Evolutionary conservation across 2,113 vertebrate genomes (phyloP), one percentile per base, ranked within the genome.

Genomic region (Sturnus vulgaris): DNA sequence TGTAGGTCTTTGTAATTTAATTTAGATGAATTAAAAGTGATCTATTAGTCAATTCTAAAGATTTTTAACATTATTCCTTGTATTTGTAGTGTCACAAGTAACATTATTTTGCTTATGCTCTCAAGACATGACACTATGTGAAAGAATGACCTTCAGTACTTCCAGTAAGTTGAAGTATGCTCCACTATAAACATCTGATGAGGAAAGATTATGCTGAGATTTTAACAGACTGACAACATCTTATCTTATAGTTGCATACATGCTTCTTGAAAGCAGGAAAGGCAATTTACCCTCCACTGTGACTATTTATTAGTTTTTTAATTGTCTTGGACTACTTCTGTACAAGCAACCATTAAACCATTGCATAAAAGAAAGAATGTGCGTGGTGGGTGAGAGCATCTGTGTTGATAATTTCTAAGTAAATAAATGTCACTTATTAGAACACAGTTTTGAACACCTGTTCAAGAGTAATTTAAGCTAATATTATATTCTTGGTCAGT

Each of bases 241-340:
- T 97, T 96, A 95, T 96, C 78, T 96, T 86, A 46, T 19, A 65
- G 14, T 24, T 88, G 47, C 75, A 95, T 37, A 86, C 79, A 87
- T 33, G 40, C 33, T 96, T 96, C 90, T 76, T 76, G 64, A 93
- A 94, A 82, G 46, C 46, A 95, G 47, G 66, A 70, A 95, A 95
- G 44, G 35, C 68, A 92, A 96, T 98, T 97, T 96, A 88, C 84
- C 90, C 92, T 96, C 91, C 61, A 88, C 94, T 88, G 83, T 86
- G 92, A 93, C 92, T 96, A 94, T 96, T 95, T 97, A 93, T 97
- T 96, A 96, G 90, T 39, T 93, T 97, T 96, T 96, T 97, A 98
- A 97, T 97, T 97, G 96, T 71, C 70, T 96, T 92, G 82, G 70
- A 81, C 73, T 96, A 64, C 66, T 95, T 96, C 82, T 84, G 56